Conservation (phyloP, 1,140 invertebrate species). For the Mylabris phalerata region DNA sequence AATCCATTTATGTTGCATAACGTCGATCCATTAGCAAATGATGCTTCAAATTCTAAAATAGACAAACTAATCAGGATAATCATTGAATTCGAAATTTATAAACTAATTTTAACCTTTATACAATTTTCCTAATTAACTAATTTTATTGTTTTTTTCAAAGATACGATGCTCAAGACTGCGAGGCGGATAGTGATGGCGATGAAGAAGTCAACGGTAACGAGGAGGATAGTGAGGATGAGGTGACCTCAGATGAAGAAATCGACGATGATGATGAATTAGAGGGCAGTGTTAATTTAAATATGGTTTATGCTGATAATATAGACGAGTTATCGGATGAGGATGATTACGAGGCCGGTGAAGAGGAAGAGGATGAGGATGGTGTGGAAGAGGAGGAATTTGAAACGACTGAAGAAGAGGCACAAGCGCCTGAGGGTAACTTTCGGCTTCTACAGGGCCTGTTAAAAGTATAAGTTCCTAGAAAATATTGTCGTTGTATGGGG, state of each 20-base stretch:
- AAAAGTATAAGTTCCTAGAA: neutral
- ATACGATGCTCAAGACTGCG: constrained; percentile 59
- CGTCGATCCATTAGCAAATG: too few relatives aligned
- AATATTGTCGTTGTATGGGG: too few relatives aligned
- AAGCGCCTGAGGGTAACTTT: constrained; percentile 30
- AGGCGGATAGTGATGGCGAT: constrained; percentile 64
- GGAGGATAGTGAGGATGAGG: constrained; percentile 58
- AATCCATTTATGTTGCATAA: too few relatives aligned
- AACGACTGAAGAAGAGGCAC: constrained; percentile 50
- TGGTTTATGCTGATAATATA: constrained; percentile 66
- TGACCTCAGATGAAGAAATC: constrained; percentile 31
- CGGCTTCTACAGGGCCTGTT: too few relatives aligned
- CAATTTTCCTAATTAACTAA: neutral
- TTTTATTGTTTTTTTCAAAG: constrained; percentile 19
- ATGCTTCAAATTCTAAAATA: too few relatives aligned
- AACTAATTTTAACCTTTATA: too few relatives aligned
- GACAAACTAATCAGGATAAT: too few relatives aligned
- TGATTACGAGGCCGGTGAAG: constrained; percentile 59
- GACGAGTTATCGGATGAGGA: constrained; percentile 54
- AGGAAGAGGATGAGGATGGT: constrained; percentile 56
- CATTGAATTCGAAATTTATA: too few relatives aligned
- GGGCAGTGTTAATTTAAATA: constrained; percentile 51
- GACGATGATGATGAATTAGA: constrained; percentile 52
- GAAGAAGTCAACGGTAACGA: constrained; percentile 69
- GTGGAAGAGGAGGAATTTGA: constrained; percentile 44